phyloP scores from a whole-genome alignment of 2,888 invertebrate species.

The Hypercompe scribonia region DNA sequence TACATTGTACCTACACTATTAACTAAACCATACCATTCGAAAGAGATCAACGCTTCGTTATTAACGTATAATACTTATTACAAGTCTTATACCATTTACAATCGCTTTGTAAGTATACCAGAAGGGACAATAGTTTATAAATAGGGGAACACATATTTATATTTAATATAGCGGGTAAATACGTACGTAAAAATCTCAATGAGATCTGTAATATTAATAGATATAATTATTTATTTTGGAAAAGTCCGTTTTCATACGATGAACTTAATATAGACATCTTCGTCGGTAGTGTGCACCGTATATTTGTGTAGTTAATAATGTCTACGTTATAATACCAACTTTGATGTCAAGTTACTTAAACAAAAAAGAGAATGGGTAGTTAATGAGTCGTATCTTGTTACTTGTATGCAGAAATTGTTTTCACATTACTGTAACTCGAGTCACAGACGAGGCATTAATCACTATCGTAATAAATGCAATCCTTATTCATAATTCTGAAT shows the following conservation, averaged over 20 bases:
- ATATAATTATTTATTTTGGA: neutral
- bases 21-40: conserved; percentile 63
- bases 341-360: neutral
- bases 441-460: neutral
- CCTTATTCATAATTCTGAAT: neutral
- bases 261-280: neutral
- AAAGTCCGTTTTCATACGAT: neutral
- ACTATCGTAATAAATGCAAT: neutral
- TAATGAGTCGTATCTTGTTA: neutral
- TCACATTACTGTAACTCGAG: neutral
- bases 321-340: neutral
- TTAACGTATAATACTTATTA: conserved; percentile 44
- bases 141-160: neutral
- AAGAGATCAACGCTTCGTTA: conserved; percentile 68
- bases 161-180: neutral
- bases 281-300: neutral
- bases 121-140: conserved; percentile 25
- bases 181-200: neutral
- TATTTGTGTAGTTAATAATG: too few relatives aligned
- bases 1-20: conserved; percentile 41
- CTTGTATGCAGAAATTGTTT: neutral
- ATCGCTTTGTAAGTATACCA: conserved; percentile 34
- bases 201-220: neutral
- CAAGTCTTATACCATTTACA: conserved; percentile 20
- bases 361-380: neutral